Evolutionary conservation across 2,888 invertebrate species (phyloP).

Genomic region (Cephus nigrinus): DNA sequence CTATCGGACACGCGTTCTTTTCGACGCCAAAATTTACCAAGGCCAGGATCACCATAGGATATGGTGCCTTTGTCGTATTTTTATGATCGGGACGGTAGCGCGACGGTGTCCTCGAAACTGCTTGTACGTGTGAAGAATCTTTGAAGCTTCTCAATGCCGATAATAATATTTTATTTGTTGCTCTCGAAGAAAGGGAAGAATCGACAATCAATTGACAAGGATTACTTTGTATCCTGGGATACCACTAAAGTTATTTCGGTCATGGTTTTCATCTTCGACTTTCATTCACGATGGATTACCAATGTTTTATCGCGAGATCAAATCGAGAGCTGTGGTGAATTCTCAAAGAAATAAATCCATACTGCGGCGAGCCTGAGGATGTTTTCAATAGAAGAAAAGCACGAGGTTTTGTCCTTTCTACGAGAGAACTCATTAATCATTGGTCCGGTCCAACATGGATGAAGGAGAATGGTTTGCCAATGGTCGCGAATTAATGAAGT

Average conservation of each 20-base stretch:
- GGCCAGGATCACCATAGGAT: not conserved
- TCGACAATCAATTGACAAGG: not conserved
- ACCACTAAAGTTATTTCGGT: not conserved
- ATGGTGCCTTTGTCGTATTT: not conserved
- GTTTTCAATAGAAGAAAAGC: not conserved
- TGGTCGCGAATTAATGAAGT: not conserved
- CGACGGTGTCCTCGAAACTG: not conserved
- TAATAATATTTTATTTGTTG: not conserved
- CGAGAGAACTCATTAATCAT: not conserved
- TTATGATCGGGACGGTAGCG: not conserved
- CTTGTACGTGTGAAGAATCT: not conserved
- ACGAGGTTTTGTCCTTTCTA: not conserved
- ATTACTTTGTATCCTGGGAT: not conserved
- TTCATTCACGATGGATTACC: not conserved
- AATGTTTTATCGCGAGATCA: not conserved
- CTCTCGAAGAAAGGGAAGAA: not conserved
- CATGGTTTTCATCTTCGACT: not conserved
- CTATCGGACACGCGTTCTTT: not conserved
- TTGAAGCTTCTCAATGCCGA: not conserved
- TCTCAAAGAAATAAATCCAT: not conserved
- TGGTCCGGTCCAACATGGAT: not conserved
- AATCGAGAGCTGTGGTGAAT: not conserved
- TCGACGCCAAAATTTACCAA: not conserved
- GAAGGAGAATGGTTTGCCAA: not conserved
- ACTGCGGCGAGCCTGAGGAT: not conserved